These are phyloP conservation scores for Mylabris sibirica DNA, from an alignment of 2,888 invertebrate genomes.

Conservation along the genomic window DNA sequence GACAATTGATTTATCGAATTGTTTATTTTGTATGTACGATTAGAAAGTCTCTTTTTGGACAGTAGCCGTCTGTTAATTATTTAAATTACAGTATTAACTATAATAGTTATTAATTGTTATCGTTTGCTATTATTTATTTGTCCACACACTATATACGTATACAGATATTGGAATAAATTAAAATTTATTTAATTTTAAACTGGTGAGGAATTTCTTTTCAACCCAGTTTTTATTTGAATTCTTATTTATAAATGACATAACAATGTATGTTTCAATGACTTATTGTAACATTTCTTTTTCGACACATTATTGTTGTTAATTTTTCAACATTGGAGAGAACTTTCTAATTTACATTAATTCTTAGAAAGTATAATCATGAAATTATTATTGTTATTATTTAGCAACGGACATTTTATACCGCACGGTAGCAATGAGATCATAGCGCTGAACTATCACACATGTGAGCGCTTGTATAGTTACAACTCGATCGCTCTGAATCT, in stretches of 20 bases:
- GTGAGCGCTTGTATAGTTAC: too few relatives aligned
- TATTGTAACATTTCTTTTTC: neutral
- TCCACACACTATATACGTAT: neutral
- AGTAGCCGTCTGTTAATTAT: neutral
- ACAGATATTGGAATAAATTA: neutral
- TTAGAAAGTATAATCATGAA: neutral
- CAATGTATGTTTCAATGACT: neutral
- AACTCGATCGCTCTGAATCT: too few relatives aligned
- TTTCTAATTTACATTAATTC: neutral
- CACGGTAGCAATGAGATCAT: too few relatives aligned
- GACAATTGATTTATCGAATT: neutral
- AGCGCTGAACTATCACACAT: too few relatives aligned
- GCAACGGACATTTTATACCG: too few relatives aligned
- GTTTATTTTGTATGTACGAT: neutral
- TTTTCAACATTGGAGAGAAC: neutral
- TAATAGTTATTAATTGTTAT: neutral
- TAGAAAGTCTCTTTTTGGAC: neutral
- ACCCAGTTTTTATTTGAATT: neutral
- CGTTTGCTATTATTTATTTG: neutral
- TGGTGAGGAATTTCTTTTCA: neutral
- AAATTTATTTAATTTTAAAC: neutral
- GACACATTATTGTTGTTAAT: neutral
- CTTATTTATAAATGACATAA: conserved; percentile 5
- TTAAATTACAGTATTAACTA: neutral
- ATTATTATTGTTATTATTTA: too few relatives aligned